Percentiles rank a stretch among this genome's conserved stretches.
phyloP scores from a whole-genome alignment of 1,140 invertebrate species.

The Aphidius gifuensis region DNA sequence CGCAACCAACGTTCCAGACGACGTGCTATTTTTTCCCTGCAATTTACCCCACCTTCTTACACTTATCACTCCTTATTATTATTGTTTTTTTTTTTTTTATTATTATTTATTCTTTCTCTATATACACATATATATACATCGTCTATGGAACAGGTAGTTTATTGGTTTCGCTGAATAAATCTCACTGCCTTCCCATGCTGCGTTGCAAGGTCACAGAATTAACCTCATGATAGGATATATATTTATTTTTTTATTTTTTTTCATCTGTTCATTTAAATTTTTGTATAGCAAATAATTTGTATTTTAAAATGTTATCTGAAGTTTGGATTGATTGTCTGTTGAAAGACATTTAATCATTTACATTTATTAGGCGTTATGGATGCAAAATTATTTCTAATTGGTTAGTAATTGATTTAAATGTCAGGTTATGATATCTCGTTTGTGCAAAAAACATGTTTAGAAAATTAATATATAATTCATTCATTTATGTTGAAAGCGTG shows the following conservation, averaged over 20 bases:
- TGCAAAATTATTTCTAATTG: constrained; percentile 3
- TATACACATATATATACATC: no score
- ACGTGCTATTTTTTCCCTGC: no score
- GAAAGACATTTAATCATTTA: constrained; percentile 15
- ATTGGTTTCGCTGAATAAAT: constrained; percentile 11
- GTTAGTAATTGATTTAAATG: constrained; percentile 11
- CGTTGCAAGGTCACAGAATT: constrained; percentile 15
- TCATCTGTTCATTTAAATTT: no score
- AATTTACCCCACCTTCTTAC: no score
- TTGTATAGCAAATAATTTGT: no score
- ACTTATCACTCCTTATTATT: background rate
- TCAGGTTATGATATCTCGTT: background rate
- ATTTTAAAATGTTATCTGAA: background rate
- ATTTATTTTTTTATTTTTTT: background rate
- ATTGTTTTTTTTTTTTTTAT: background rate
- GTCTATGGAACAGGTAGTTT: constrained; percentile 13
- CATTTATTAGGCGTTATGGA: background rate
- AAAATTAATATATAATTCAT: no score
- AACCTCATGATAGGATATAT: constrained; percentile 10
- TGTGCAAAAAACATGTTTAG: no score
- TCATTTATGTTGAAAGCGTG: no score
- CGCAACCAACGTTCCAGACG: no score
- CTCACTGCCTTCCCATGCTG: constrained; percentile 16
- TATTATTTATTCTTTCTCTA: constrained; percentile 8
- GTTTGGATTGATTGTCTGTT: constrained; percentile 12